Conservation (phyloP, 2,113 vertebrate genomes). For the Macquaria ambigua region DNA sequence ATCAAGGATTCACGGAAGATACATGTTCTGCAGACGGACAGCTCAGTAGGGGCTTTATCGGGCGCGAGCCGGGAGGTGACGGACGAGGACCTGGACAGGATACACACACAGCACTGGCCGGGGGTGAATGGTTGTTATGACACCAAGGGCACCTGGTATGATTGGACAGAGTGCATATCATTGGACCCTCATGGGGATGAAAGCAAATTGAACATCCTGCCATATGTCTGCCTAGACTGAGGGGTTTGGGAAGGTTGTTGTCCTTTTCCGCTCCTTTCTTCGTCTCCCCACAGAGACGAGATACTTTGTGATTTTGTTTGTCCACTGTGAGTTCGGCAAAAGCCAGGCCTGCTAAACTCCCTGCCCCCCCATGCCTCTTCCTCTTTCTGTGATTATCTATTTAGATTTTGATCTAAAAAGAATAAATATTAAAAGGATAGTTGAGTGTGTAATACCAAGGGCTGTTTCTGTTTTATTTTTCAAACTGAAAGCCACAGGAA, state of each 20-base stretch:
- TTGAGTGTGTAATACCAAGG: constrained; percentile 81
- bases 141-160: constrained; percentile 97
- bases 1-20: constrained; percentile 87
- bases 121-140: constrained; percentile 98
- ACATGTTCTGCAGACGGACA: constrained; percentile 90
- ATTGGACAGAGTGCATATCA: constrained; percentile 99
- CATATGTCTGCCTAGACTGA: constrained; percentile 99
- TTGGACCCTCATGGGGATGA: constrained; percentile 96
- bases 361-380: constrained; percentile 57
- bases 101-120: constrained; percentile 90
- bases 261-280: constrained; percentile 85
- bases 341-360: constrained; percentile 75
- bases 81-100: constrained; percentile 87
- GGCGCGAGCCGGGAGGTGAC: constrained; percentile 91
- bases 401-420: constrained; percentile 69
- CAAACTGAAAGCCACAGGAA: constrained; percentile 76
- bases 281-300: constrained; percentile 56
- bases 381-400: constrained; percentile 78
- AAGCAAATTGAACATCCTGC: constrained; percentile 96
- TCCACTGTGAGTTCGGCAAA: constrained; percentile 85
- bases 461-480: constrained; percentile 82
- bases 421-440: constrained; percentile 76
- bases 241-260: constrained; percentile 84
- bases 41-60: constrained; percentile 86
- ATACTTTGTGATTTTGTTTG: constrained; percentile 78